These are phyloP conservation scores for Urosaurus nigricauda DNA, from an alignment of 2,797 vertebrate species.

Conservation along the genomic window DNA sequence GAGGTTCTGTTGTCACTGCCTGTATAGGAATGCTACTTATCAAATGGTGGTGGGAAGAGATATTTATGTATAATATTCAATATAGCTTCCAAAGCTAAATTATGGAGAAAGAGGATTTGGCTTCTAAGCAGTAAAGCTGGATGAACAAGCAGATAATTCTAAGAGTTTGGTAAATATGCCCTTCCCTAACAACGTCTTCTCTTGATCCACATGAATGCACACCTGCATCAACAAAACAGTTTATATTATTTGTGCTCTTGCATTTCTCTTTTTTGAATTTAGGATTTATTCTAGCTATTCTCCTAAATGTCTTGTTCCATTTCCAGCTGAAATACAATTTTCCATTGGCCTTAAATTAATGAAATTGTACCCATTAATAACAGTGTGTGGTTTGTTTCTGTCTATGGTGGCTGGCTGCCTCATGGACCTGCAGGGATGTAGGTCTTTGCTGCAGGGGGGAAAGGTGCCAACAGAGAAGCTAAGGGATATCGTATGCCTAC, in stretches of 20 bases:
- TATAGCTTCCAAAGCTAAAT: not conserved
- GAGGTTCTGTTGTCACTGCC: not conserved
- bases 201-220: not conserved
- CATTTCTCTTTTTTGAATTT: not conserved
- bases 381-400: not conserved
- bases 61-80: no score
- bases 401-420: not conserved
- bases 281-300: not conserved
- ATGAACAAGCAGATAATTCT: not conserved
- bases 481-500: no score
- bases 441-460: not conserved
- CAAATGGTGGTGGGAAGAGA: not conserved
- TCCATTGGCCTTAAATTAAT: conserved; percentile 55
- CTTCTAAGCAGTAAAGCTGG: not conserved
- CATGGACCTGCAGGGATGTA: no score
- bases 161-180: conserved; percentile 7
- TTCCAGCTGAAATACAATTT: not conserved
- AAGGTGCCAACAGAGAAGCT: not conserved
- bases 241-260: not conserved
- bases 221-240: not conserved
- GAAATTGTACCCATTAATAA: conserved; percentile 56
- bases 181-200: not conserved
- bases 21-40: not conserved
- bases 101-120: not conserved
- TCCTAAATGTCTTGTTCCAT: not conserved